Conservation (phyloP, 2,113 vertebrate genomes). For the Balaeniceps rex region DNA sequence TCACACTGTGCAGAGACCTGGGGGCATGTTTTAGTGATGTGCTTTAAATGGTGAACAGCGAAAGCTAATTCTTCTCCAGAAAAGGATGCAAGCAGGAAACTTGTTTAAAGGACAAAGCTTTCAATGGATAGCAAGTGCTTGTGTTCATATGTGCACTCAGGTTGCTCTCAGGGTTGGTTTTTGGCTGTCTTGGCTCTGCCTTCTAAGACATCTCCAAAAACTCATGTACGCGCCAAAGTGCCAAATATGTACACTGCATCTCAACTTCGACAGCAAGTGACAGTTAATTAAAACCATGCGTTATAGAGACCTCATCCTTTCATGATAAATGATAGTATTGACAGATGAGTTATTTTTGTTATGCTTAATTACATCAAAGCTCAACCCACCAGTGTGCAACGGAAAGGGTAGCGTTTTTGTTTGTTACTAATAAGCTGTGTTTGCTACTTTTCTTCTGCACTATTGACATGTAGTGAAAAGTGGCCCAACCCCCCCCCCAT, state of each 20-base stretch:
- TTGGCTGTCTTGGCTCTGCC: neutral
- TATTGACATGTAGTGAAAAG: neutral
- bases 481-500: neutral
- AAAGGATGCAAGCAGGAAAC: constrained; percentile 7
- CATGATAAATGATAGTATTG: neutral
- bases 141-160: neutral
- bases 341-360: neutral
- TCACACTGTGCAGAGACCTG: neutral
- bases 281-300: constrained; percentile 33
- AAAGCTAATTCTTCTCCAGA: constrained; percentile 27
- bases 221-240: neutral
- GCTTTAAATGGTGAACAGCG: neutral
- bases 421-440: neutral
- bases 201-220: neutral
- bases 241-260: neutral
- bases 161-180: neutral
- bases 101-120: constrained; percentile 9
- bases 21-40: constrained; percentile 2
- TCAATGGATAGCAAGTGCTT: neutral
- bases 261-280: neutral
- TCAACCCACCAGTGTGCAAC: neutral
- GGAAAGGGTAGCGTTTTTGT: neutral
- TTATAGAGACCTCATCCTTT: neutral
- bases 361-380: neutral
- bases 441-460: neutral